These are phyloP conservation scores for Yponomeuta sedellus DNA, from an alignment of 2,888 invertebrate genomes.

Conservation along the genomic window DNA sequence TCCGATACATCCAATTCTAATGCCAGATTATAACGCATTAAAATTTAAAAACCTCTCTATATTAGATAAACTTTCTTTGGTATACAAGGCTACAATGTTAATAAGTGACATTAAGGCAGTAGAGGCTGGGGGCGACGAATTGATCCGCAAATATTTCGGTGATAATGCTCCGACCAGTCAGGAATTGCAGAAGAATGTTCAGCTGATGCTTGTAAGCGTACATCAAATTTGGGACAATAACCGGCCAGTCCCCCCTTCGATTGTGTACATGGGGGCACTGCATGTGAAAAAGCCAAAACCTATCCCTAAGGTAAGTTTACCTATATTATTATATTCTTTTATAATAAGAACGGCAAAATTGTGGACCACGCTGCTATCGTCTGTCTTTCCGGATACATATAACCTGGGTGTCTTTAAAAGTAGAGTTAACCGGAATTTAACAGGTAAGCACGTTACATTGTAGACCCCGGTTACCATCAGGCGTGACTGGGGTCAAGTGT, in stretches of 20 bases:
- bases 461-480: no score
- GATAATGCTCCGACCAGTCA: not conserved
- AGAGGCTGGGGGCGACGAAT: not conserved
- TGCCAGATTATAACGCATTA: conserved; percentile 3
- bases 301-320: conserved; percentile 7
- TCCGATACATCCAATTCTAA: conserved; percentile 6
- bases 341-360: no score
- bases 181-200: conserved; percentile 8
- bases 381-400: no score
- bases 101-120: no score
- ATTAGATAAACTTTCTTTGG: conserved; percentile 6
- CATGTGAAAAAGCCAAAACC: conserved; percentile 14
- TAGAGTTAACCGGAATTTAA: no score
- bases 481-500: no score
- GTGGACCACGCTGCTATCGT: no score
- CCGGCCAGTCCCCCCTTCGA: conserved; percentile 15
- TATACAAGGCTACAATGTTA: not conserved
- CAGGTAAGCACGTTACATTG: no score
- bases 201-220: conserved; percentile 16
- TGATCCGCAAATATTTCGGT: conserved; percentile 11
- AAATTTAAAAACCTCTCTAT: conserved; percentile 2
- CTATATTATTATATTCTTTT: no score
- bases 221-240: conserved; percentile 18
- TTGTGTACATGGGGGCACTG: conserved; percentile 14
- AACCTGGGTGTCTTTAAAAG: no score